Evolutionary conservation across 2,888 invertebrate genomes (phyloP), one percentile per base, ranked within the genome.

Genomic region (Congeria kusceri): DNA sequence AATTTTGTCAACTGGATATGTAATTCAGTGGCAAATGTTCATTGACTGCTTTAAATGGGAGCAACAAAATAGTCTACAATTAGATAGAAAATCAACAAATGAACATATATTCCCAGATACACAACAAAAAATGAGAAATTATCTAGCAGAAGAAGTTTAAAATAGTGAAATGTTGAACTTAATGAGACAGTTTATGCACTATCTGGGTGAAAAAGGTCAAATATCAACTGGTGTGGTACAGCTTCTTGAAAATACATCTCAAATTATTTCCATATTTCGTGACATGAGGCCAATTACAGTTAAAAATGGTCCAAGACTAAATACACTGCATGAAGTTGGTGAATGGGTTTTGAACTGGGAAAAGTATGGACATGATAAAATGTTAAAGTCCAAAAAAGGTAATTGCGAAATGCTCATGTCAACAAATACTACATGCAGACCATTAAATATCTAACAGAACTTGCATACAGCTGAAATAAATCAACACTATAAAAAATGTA

Each of bases 111-210:
- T 64, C 61, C 70, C 64, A 11, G 67, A 59, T 23, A 2, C n/a
- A 15, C 57, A 66, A 25, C 20, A 25, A 1, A 72, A 71, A 56
- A 77, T 77, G 77, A 32, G 74, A 0, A 81, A 81, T 25, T 65
- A 70, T 25, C 28, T 81, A 15, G 77, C 75, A 25, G 77, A 78
- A 61, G 71, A 81, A 3, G 71, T 78, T 1, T 49, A 77, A 25
- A 67, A 81, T 56, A 18, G 13, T 18, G 62, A 74, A 44, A 74
- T 81, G 74, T 32, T 78, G 3, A 15, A 79, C 39, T 29, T 68
- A 0, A 65, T 82, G 39, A 53, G n/a, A n/a, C 15, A n/a, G 28
- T 75, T 75, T 53, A 23, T 58, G 25, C 29, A 23, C 13, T n/a
- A 44, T 28, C 28, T 69, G 4, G 62, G 61, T 11, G 29, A 25